Evolutionary conservation across 92 coral and sea anemone genomes (phyloP), one percentile per base, ranked within the genome.

Genomic region (Galaxea fascicularis): DNA sequence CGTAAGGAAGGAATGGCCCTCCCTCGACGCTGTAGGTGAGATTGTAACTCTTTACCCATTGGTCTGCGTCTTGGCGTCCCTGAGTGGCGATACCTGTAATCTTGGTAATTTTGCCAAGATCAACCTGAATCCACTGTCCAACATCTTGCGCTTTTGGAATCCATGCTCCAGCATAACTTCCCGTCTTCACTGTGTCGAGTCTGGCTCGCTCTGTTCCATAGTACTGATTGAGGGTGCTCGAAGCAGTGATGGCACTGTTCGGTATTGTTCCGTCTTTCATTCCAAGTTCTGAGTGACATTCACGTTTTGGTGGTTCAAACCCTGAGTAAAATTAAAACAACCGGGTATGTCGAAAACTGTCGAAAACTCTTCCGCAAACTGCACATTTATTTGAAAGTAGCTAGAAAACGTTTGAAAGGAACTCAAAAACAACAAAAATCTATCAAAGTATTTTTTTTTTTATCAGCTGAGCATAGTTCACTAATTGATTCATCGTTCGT

Each of bases 81-180:
- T 82, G 86, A 41, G 70, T 71, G 66, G 79, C 74, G 30, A 82
- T 30, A 0, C 78, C 58, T 27, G 86, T 82, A 15, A 82, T 71
- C 53, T 71, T 82, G 6, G 78, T 26, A 13, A 73, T 83, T 31
- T 63, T 51, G 21, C 73, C 80, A 25, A 83, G 76, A 59, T 83
- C 87, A 4, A 73, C 87, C 62, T 76, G 54, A 46, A 83, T 73
- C 81, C 81, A 83, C n/a, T 73, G 82, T 12, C 80, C 80, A 10
- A 18, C 1, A 54, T 83, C 87, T 0, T 73, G 41, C 0, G 24
- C 5, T 16, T 73, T 47, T 12, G 87, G 73, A 58, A 83, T 57
- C 87, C 87, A 83, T 22, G 87, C 87, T 57, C 80, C 87, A 35
- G 15, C 35, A 8, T 39, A 31, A 27, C 51, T 63, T 18, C 80